These are phyloP conservation scores for Lasioglossum morio DNA, from an alignment of 2,888 invertebrate species.

Conservation along the genomic window DNA sequence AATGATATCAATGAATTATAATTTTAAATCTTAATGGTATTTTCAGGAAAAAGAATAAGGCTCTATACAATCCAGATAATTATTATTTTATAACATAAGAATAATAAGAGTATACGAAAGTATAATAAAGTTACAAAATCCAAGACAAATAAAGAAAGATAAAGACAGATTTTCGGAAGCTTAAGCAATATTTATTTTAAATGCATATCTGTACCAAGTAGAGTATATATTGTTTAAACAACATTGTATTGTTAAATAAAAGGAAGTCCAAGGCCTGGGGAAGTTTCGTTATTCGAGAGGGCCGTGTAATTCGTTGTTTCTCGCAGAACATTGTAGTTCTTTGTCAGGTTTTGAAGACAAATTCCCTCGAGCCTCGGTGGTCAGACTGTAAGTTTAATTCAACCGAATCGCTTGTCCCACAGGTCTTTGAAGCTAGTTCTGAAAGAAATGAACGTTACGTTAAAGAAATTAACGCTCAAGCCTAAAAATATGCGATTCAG, in stretches of 20 bases:
- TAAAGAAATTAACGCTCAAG: no score
- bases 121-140: no score
- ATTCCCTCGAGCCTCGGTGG: not conserved
- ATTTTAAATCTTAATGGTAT: no score
- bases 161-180: not conserved
- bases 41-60: no score
- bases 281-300: not conserved
- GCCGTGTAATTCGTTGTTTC: not conserved
- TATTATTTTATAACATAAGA: no score
- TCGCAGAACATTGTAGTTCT: not conserved
- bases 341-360: not conserved
- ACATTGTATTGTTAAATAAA: not conserved
- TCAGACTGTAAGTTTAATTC: not conserved
- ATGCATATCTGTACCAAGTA: not conserved
- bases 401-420: constrained; percentile 72
- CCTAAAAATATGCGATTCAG: no score
- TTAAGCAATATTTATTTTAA: not conserved
- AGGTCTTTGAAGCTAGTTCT: constrained; percentile 72
- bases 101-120: no score
- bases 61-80: no score
- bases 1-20: no score
- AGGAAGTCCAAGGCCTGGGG: not conserved
- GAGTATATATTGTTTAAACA: not conserved
- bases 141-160: no score
- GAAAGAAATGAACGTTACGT: constrained; percentile 5